Evolutionary conservation across 2,113 vertebrate genomes (phyloP), one percentile per base, ranked within the genome.

Genomic region (Notarius quadriscutis): DNA sequence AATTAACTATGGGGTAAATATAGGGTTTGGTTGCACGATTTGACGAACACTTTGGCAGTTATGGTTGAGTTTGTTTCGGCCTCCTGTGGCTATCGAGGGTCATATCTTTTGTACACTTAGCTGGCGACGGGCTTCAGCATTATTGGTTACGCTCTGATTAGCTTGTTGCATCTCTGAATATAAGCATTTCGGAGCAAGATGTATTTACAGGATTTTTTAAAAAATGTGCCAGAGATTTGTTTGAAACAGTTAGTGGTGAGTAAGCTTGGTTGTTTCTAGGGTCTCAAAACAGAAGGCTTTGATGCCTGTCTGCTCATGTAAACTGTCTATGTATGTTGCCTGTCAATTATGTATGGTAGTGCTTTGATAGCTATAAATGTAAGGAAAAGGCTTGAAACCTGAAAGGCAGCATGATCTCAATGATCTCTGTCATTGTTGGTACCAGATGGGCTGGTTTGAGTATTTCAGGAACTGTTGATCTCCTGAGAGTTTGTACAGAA

Each of bases 31-130:
- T 72, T 82, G 53, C 34, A 51, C 1, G 10, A 53, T 60, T 67
- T 27, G 53, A 71, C 57, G 53, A 74, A 87, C 74, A 82, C 53
- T 71, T 81, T 81, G 78, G 62, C 17, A 71, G 78, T 71, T 60
- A 71, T 62, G 57, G 25, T 58, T 11, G 22, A 75, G 50, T 41
- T 22, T 0, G 8, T 55, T 51, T 53, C 12, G 8, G n/a, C 7
- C 0, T 30, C 2, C 25, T 79, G 11, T 57, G 77, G 5, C 25
- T 27, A 17, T 57, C 11, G 51, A 71, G 63, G 53, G 41, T 53
- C 34, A n/a, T 63, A 55, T 79, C 25, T 79, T 27, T 53, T 77
- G 20, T 77, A 12, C 22, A 6, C 7, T 53, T 15, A 55, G 41
- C 48, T 79, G 12, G n/a, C 2, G 5, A 77, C 0, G 22, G 11